These are phyloP conservation scores for Tonatia bakeri DNA, from an alignment of 2,113 vertebrate species.

Conservation along the genomic window DNA sequence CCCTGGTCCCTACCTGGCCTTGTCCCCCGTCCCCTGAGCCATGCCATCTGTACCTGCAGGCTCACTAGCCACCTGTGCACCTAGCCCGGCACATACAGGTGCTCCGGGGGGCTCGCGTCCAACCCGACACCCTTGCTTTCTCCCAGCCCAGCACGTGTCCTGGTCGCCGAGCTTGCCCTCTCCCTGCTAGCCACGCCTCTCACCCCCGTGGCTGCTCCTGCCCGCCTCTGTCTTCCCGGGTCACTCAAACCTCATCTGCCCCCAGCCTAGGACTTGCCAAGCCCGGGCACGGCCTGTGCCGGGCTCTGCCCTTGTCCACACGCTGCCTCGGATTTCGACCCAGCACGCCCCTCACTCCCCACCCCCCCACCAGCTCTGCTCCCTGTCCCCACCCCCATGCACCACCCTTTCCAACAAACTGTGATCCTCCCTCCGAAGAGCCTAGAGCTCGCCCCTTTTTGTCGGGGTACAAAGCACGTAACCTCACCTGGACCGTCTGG, in stretches of 20 bases:
- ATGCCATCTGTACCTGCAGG: not conserved
- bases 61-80: not conserved
- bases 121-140: rapidly evolving
- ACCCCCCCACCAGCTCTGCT: not conserved
- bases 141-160: rapidly evolving
- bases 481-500: not conserved
- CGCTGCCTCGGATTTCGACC: rapidly evolving
- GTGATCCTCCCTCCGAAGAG: not conserved
- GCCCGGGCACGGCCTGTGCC: not conserved
- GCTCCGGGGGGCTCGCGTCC: no score
- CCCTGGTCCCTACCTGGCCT: not conserved
- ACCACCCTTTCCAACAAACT: no score
- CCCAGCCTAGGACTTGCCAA: not conserved
- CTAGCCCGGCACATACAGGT: rapidly evolving
- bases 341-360: rapidly evolving
- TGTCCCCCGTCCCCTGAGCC: not conserved
- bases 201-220: not conserved
- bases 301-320: not conserved
- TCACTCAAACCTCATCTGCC: not conserved
- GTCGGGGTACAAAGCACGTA: not conserved
- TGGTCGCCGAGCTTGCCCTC: rapidly evolving
- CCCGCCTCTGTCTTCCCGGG: not conserved
- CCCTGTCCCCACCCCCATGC: not conserved
- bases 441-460: not conserved
- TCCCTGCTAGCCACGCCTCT: rapidly evolving